These are phyloP conservation scores for Nannoperca australis DNA, from an alignment of 2,797 vertebrate genomes.

Conservation along the genomic window DNA sequence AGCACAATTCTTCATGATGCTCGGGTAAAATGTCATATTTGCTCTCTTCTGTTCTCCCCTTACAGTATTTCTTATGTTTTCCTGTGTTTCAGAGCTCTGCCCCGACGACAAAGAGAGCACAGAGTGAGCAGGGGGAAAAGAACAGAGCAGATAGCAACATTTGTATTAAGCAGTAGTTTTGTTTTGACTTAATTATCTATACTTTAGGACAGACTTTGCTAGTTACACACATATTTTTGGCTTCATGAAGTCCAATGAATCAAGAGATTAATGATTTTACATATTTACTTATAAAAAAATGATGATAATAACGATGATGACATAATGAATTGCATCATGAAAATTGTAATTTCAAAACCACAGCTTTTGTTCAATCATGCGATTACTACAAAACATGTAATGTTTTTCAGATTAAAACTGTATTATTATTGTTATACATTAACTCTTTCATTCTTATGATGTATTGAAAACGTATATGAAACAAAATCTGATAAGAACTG, in stretches of 20 bases:
- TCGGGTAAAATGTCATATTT: not conserved
- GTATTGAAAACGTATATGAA: constrained; percentile 14
- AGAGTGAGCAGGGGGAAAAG: constrained; percentile 49
- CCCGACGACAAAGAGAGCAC: constrained; percentile 63
- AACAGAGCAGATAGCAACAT: constrained; percentile 10
- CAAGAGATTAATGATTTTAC: constrained; percentile 16
- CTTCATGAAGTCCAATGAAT: not conserved
- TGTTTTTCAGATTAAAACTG: constrained; percentile 46
- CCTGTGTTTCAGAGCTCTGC: constrained; percentile 78
- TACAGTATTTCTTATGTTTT: constrained; percentile 8
- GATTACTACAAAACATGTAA: constrained; percentile 8
- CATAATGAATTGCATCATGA: not conserved
- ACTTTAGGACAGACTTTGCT: not conserved
- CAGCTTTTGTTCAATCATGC: constrained; percentile 1
- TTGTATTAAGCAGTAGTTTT: constrained; percentile 6
- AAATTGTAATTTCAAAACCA: not conserved
- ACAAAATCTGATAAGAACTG: not conserved
- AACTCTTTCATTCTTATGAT: constrained; percentile 10
- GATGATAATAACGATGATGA: constrained; percentile 1
- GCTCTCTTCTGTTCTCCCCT: not conserved
- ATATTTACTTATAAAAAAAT: constrained; percentile 16
- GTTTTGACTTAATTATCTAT: constrained; percentile 16
- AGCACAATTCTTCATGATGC: constrained; percentile 1
- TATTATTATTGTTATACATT: constrained; percentile 6
- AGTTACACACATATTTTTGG: constrained; percentile 1